Evolutionary conservation across 2,888 invertebrate species (phyloP), one percentile per base, ranked within the genome.

Genomic region (Hypercompe scribonia): DNA sequence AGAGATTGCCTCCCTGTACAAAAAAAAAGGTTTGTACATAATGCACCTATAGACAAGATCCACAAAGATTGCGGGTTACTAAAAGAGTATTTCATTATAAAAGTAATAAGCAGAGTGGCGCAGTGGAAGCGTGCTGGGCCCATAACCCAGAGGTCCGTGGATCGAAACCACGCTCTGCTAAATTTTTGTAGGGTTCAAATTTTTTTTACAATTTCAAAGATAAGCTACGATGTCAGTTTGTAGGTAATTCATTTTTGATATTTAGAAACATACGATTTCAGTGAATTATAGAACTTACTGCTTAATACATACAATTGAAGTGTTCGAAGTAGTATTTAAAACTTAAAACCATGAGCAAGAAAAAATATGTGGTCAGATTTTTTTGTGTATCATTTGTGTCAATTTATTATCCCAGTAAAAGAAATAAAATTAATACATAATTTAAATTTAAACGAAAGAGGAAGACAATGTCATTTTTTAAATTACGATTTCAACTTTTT

Each of bases 61-160:
- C 66, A 66, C 46, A 42, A 66, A 11, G 21, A 66, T 8, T 10
- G 10, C 33, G 15, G 4, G 42, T 24, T 50, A 67, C 3, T 33
- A 21, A 68, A 58, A 7, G 21, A 28, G 15, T 36, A 84, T 84
- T 84, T 83, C 76, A 13, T 0, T 0, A 0, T 0, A 0, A 0
- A 0, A 0, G 0, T 0, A 75, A 88, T 86, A 87, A 97, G 97
- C 97, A 97, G 97, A 97, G 97, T 97, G 97, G 97, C 97, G 97
- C 97, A 97, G 97, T 97, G 97, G 97, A 97, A 97, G 97, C 97
- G 97, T 97, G 97, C 97, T 97, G 97, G 97, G 97, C 97, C 97
- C 97, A 97, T 97, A 97, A 97, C 97, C 97, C 97, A 98, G 97
- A 98, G 97, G 97, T 97, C 97, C 97, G 98, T 97, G 97, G 97